Base-by-base conservation (phyloP, 2,888 invertebrate genomes). In the Cerceris ruficornis region DNA sequence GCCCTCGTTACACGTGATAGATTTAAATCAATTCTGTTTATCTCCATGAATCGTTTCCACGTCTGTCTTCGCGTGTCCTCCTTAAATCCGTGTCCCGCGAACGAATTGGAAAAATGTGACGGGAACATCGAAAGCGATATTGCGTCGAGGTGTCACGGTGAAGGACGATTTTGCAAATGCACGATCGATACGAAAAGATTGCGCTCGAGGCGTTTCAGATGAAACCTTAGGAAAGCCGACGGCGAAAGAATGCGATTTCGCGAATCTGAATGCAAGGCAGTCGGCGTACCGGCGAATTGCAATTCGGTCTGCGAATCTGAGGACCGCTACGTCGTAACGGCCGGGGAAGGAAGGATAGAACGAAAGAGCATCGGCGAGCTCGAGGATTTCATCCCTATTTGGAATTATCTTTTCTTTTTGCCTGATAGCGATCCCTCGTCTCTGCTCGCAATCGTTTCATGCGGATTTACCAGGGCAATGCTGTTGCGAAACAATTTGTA, bases 361-460 rank as follows among this genome's bases (percentile, higher is more conserved):
- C 58, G 62, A 61, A 66, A 60, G 42, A 2, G 68, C 72, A 49
- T 69, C n/a, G 15, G 52, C 57, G 58, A 42, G 69, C 57, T 39
- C 59, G 57, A 74, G 67, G 74, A 76, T 83, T 74, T 76, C 74
- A 62, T 74, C 69, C 64, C 71, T 72, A 64, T 65, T 54, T 71
- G 74, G 76, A 83, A 77, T 83, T 81, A 75, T 54, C 77, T 73
- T 74, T 72, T 61, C 77, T 49, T 42, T 15, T 59, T 50, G 49
- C n/a, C 57, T 69, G 77, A 77, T 77, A 77, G 59, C 70, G 66
- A 50, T 50, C 66, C 70, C 70, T 62, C 66, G 61, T 41, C 54
- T 55, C 77, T 49, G 59, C 59, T 50, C 49, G 70, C 65, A 77
- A 77, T 77, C 68, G 69, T 17, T 71, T 74, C 57, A 28, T 75